These are phyloP conservation scores for Lethrus apterus DNA, from an alignment of 1,140 invertebrate species.

Conservation along the genomic window DNA sequence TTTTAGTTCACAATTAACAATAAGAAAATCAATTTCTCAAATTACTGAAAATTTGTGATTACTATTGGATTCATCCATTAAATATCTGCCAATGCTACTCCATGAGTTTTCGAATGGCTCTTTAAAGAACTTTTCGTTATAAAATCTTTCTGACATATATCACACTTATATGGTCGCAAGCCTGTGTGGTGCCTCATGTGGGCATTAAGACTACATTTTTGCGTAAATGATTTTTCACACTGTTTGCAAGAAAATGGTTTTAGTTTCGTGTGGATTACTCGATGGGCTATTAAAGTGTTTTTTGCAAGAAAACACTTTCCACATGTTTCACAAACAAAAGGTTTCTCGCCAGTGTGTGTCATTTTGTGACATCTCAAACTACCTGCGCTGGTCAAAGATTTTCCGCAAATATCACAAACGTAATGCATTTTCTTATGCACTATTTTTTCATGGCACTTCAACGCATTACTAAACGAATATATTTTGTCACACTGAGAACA, in stretches of 20 bases:
- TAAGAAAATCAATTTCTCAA: neutral
- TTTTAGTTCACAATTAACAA: too few relatives aligned
- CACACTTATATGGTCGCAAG: neutral
- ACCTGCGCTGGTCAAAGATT: neutral
- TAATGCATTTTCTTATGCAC: neutral
- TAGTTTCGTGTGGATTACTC: conserved; percentile 3
- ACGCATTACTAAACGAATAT: neutral
- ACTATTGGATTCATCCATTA: neutral
- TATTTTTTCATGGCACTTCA: neutral
- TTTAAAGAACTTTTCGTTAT: conserved; percentile 2
- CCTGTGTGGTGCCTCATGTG: conserved; percentile 5
- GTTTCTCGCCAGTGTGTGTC: conserved; percentile 2
- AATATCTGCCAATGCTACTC: conserved; percentile 1
- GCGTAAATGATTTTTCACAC: conserved; percentile 6
- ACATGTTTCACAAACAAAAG: neutral
- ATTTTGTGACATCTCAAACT: neutral
- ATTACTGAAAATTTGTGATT: neutral
- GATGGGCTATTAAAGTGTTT: conserved; percentile 7
- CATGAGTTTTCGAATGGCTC: too few relatives aligned
- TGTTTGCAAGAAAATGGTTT: conserved; percentile 4
- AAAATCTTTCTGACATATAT: conserved; percentile 6
- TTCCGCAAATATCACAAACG: neutral
- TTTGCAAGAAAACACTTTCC: too few relatives aligned
- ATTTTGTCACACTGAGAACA: too few relatives aligned
- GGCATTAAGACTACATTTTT: conserved; percentile 10